Percentiles rank a stretch among this genome's conserved stretches.
These are phyloP conservation scores for Lacerta bilineata DNA, from an alignment of 2,797 vertebrate genomes.

Conservation along the genomic window DNA sequence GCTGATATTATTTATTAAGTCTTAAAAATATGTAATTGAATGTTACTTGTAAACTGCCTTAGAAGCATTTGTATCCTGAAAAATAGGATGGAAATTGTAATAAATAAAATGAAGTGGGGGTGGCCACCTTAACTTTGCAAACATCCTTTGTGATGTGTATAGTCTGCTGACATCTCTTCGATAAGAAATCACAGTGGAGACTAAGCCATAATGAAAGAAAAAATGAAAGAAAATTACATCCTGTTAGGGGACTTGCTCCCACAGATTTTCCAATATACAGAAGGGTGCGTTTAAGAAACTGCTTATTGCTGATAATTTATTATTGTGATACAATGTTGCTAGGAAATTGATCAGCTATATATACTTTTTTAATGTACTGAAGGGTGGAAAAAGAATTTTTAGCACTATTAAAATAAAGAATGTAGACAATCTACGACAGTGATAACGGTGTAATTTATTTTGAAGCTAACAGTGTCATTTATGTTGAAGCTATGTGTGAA, in stretches of 20 bases:
- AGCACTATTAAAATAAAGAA: background rate
- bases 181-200: background rate
- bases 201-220: slow-evolving; percentile 41
- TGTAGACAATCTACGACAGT: too few species aligned
- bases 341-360: slow-evolving; percentile 34
- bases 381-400: background rate
- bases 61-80: too few species aligned
- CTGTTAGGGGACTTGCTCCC: background rate
- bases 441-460: too few species aligned
- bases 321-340: slow-evolving; percentile 34
- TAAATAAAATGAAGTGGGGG: too few species aligned
- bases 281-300: slow-evolving; percentile 15
- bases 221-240: slow-evolving; percentile 11
- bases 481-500: background rate
- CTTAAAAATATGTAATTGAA: too few species aligned
- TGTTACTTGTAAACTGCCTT: too few species aligned
- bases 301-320: background rate
- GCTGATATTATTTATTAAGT: too few species aligned
- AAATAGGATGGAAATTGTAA: too few species aligned
- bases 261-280: slow-evolving; percentile 21
- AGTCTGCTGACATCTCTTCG: slow-evolving; percentile 25
- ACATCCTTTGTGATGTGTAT: slow-evolving; percentile 7
- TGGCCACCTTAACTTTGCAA: background rate
- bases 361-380: slow-evolving; percentile 19
- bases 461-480: background rate